Evolutionary conservation across 1,140 invertebrate species (phyloP).

Genomic region (Drosophila virilis): DNA sequence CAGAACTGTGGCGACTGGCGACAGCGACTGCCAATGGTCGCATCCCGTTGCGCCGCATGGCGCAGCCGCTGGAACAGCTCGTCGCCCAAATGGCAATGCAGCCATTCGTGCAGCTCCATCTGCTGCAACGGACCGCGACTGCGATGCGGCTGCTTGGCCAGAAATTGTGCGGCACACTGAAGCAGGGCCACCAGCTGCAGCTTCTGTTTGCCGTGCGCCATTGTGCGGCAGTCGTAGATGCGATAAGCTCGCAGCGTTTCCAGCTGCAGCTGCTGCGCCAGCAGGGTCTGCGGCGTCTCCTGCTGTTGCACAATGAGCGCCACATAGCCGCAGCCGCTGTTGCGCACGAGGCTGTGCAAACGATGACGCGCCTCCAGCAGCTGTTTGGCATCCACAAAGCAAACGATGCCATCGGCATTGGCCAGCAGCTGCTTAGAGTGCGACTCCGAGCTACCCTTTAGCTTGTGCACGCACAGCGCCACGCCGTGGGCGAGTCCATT

Average conservation of each 20-base stretch:
- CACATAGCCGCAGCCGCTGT: slow-evolving; percentile 32
- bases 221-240: slow-evolving; percentile 15
- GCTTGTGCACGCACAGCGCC: slow-evolving; percentile 74
- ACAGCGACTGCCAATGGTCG: slow-evolving; percentile 73
- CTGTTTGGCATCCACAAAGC: slow-evolving; percentile 28
- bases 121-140: slow-evolving; percentile 34
- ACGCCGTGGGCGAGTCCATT: slow-evolving; percentile 55
- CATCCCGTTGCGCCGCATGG: slow-evolving; percentile 85
- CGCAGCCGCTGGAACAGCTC: slow-evolving; percentile 88
- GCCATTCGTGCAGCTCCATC: slow-evolving; percentile 42
- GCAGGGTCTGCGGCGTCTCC: slow-evolving; percentile 1
- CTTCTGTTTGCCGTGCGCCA: slow-evolving; percentile 27
- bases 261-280: slow-evolving; percentile 60
- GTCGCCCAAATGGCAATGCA: slow-evolving; percentile 64
- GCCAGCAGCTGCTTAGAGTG: slow-evolving; percentile 17
- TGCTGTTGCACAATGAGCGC: slow-evolving; percentile 50
- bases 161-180: slow-evolving; percentile 47
- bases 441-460: slow-evolving; percentile 24
- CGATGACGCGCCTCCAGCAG: slow-evolving; percentile 16
- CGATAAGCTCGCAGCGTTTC: slow-evolving; percentile 11
- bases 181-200: slow-evolving; percentile 46
- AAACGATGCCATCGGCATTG: slow-evolving; percentile 66
- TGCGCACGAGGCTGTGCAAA: slow-evolving; percentile 1
- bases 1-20: slow-evolving; percentile 86
- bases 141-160: slow-evolving; percentile 38